A percentile compares a stretch with the other conserved stretches of the same genome.
These are phyloP conservation scores for Chymomyza procnemis DNA, from an alignment of 2,888 invertebrate species.

Conservation along the genomic window DNA sequence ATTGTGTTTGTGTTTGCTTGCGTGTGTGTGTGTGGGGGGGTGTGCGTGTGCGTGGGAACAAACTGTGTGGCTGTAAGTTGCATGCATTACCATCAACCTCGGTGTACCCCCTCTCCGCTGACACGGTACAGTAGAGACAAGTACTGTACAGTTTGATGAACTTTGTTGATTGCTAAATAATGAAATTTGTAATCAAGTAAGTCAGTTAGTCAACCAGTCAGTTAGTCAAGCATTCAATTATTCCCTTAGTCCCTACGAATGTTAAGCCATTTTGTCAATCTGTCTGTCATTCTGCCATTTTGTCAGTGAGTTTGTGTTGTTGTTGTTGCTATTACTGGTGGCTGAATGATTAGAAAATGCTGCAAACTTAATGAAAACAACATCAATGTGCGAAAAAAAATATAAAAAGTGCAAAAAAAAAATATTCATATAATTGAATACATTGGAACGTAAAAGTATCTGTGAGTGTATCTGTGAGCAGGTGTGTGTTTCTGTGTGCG, in stretches of 20 bases:
- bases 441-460: not conserved
- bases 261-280: not conserved
- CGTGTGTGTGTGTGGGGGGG: not conserved
- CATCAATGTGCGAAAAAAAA: not conserved
- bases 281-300: no score
- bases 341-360: conserved; percentile 44
- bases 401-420: not conserved
- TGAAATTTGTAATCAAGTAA: conserved; percentile 70
- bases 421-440: conserved; percentile 1
- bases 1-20: no score
- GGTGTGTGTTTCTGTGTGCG: not conserved
- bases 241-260: not conserved
- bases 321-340: not conserved
- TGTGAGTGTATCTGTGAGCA: not conserved
- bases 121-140: conserved; percentile 9
- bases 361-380: conserved; percentile 13
- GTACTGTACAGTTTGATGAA: conserved; percentile 61
- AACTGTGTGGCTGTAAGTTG: not conserved
- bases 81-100: not conserved
- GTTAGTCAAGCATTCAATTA: not conserved
- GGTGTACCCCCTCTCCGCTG: no score
- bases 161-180: conserved; percentile 68
- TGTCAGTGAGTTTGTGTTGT: not conserved
- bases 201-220: not conserved
- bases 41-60: not conserved